Base-by-base conservation (phyloP, 1,140 invertebrate genomes). In the Trichonephila clavipes region DNA sequence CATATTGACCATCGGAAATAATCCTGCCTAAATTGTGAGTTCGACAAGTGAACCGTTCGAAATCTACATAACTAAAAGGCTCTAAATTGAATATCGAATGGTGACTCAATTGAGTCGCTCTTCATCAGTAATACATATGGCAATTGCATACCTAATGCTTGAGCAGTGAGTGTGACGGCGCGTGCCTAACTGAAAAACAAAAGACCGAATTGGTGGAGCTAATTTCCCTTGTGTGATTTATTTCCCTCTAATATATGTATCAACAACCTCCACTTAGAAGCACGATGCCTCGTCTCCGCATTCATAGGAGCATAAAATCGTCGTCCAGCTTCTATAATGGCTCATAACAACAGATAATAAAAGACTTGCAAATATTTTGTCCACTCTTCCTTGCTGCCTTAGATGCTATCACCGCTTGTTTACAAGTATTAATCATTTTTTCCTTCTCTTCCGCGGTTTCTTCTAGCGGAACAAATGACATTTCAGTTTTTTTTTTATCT, bases 371-470 rank as follows among this genome's bases (percentile, higher is more conserved):
- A 94, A 94, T 90, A 77, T 94, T 94, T 90, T 90, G 87, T 85
- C 88, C 93, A 89, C 86, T 82, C 87, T 88, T 94, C 81, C 86
- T 94, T 90, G 93, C 93, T 94, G 81, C 61, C 72, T 58, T 77
- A 94, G 93, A 94, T 94, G 93, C 88, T 94, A 94, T 94, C 93
- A 61, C 44, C 81, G 87, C 93, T 94, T 94, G 93, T 94, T 94
- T 94, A 94, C 93, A 94, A 94, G 87, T 89, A 94, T 94, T 94
- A 94, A 94, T 94, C 87, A 94, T 94, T 94, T 94, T 83, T 89
- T 66, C 61, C 86, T 88, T 81, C 72, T 66, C 93, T 93, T 88
- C 87, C 87, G 93, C 62, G 81, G 93, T 94, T 94, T 85, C 93
- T 94, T 94, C 88, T 94, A 90, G 93, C 93, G 87, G 93, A 94